These are phyloP conservation scores for Drosophila aldrichi DNA, from an alignment of 2,888 invertebrate genomes.

Conservation along the genomic window DNA sequence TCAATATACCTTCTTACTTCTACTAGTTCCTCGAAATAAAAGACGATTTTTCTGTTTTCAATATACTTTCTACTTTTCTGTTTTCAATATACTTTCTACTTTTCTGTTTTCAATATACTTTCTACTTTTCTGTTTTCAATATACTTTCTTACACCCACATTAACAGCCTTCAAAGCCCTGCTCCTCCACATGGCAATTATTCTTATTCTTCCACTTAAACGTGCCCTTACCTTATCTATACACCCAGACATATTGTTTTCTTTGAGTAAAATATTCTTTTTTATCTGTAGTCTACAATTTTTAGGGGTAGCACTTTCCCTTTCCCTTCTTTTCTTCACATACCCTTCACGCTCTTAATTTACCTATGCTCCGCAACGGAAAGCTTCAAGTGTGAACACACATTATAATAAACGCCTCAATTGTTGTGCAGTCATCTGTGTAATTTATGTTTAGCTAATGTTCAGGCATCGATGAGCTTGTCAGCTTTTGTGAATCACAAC, in stretches of 20 bases:
- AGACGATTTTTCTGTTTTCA: too few species aligned
- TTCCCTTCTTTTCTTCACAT: too few species aligned
- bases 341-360: neutral
- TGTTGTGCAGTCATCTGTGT: slow-evolving; percentile 80
- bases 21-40: too few species aligned
- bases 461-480: slow-evolving; percentile 83
- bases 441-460: slow-evolving; percentile 84
- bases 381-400: slow-evolving; percentile 81
- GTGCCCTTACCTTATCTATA: neutral
- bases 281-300: slow-evolving; percentile 29
- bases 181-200: neutral
- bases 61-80: neutral
- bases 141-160: neutral
- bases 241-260: slow-evolving; percentile 14
- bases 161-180: neutral
- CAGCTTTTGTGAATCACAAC: slow-evolving; percentile 80
- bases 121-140: neutral
- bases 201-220: neutral
- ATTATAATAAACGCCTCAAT: slow-evolving; percentile 83
- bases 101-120: too few species aligned
- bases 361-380: slow-evolving; percentile 39
- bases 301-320: neutral
- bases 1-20: too few species aligned
- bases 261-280: slow-evolving; percentile 2
- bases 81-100: too few species aligned